These are phyloP conservation scores for Emmelina monodactyla DNA, from an alignment of 2,888 invertebrate species.

Conservation along the genomic window DNA sequence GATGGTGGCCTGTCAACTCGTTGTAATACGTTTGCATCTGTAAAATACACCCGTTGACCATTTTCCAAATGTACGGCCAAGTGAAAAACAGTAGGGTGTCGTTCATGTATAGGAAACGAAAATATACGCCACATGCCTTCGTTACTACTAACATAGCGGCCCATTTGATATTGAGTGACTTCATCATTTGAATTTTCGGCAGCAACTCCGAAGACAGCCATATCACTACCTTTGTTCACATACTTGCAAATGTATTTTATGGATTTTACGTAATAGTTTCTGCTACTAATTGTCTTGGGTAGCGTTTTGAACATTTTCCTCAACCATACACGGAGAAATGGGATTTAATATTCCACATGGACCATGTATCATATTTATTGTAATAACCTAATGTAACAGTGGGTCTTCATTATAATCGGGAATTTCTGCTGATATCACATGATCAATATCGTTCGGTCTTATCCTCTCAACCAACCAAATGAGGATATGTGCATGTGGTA, in stretches of 20 bases:
- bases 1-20: conserved; percentile 15
- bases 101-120: conserved; percentile 17
- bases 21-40: conserved; percentile 11
- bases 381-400: conserved; percentile 13
- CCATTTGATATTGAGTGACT: conserved; percentile 14
- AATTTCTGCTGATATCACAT: conserved; percentile 7
- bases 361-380: conserved; percentile 17
- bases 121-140: conserved; percentile 20
- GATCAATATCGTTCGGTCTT: conserved; percentile 15
- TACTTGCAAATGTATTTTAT: conserved; percentile 16
- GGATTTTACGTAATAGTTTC: conserved; percentile 7
- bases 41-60: conserved; percentile 18
- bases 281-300: conserved; percentile 3
- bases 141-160: conserved; percentile 15
- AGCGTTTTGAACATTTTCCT: conserved; percentile 10
- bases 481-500: conserved; percentile 17
- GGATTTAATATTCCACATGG: conserved; percentile 15
- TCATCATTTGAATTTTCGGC: conserved; percentile 16
- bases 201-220: conserved; percentile 13
- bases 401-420: conserved; percentile 14
- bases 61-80: conserved; percentile 18
- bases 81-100: conserved; percentile 16
- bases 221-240: conserved; percentile 14
- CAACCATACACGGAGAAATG: conserved; percentile 14
- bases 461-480: conserved; percentile 16